A percentile compares a stretch with the other conserved stretches of the same genome.
Conservation (phyloP, 2,888 invertebrate species). For the Synanthedon myopaeformis region DNA sequence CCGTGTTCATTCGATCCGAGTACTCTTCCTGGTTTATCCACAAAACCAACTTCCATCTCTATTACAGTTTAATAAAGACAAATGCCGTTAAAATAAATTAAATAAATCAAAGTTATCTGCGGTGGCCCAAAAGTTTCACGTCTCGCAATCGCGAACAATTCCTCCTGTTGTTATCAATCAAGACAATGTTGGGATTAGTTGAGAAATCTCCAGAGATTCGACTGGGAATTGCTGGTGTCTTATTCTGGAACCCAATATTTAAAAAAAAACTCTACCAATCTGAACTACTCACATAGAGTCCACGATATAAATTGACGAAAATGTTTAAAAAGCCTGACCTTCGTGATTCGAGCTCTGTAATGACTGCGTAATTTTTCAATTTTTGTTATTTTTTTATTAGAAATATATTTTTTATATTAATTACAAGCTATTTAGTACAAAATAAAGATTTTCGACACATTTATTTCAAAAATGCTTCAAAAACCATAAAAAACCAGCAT, state of each 20-base stretch:
- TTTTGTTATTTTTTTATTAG: no score
- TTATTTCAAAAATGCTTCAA: no score
- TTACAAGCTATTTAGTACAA: no score
- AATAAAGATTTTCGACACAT: no score
- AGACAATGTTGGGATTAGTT: slow-evolving; percentile 7
- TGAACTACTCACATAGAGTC: no score
- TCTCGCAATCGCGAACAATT: not conserved
- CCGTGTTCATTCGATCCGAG: not conserved
- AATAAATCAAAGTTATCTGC: slow-evolving; percentile 2
- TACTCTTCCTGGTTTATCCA: not conserved
- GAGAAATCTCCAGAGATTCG: slow-evolving; percentile 2
- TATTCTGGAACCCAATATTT: slow-evolving; percentile 1
- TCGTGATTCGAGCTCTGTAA: no score
- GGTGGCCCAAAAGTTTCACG: slow-evolving; percentile 1
- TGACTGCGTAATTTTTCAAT: no score
- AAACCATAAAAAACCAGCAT: no score
- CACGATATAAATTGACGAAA: no score
- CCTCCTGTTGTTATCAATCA: slow-evolving; percentile 7
- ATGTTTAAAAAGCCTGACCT: no score
- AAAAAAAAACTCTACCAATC: no score
- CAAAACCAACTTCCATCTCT: not conserved
- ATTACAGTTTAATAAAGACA: slow-evolving; percentile 1
- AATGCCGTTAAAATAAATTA: slow-evolving; percentile 2
- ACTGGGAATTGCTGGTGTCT: not conserved
- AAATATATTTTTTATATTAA: no score